These are phyloP conservation scores for Mylabris sibirica DNA, from an alignment of 2,888 invertebrate species.

Conservation along the genomic window DNA sequence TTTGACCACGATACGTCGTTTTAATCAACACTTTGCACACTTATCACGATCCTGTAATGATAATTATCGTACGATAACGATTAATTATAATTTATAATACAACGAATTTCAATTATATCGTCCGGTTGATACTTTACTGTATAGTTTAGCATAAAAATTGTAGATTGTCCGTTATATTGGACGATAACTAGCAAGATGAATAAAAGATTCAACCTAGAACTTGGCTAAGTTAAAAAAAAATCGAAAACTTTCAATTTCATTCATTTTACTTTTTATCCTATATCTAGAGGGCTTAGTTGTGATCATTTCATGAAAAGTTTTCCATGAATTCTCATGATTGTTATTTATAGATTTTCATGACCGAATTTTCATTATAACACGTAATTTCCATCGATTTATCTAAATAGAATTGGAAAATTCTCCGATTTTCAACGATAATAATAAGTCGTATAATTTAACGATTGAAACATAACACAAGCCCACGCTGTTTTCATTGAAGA, in stretches of 20 bases:
- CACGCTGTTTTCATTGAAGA: constrained; percentile 11
- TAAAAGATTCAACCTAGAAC: not conserved
- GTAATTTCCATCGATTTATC: not conserved
- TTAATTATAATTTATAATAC: too few relatives aligned
- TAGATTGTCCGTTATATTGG: too few relatives aligned
- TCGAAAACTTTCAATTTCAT: not conserved
- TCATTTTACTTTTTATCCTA: not conserved
- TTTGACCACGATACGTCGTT: too few relatives aligned
- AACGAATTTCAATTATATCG: too few relatives aligned
- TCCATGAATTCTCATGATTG: not conserved
- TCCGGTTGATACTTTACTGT: too few relatives aligned
- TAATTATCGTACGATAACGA: too few relatives aligned
- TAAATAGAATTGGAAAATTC: too few relatives aligned
- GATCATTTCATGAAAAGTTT: not conserved
- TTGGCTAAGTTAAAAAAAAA: constrained; percentile 1
- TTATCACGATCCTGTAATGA: too few relatives aligned
- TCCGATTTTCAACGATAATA: not conserved
- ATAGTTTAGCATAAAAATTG: not conserved
- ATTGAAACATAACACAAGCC: not conserved
- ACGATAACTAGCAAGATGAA: too few relatives aligned
- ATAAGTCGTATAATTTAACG: not conserved
- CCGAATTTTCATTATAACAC: not conserved
- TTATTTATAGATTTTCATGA: constrained; percentile 9
- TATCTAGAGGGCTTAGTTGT: not conserved
- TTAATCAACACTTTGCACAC: not conserved